phyloP scores from a whole-genome alignment of 2,113 vertebrate genomes.

The Passer montanus region DNA sequence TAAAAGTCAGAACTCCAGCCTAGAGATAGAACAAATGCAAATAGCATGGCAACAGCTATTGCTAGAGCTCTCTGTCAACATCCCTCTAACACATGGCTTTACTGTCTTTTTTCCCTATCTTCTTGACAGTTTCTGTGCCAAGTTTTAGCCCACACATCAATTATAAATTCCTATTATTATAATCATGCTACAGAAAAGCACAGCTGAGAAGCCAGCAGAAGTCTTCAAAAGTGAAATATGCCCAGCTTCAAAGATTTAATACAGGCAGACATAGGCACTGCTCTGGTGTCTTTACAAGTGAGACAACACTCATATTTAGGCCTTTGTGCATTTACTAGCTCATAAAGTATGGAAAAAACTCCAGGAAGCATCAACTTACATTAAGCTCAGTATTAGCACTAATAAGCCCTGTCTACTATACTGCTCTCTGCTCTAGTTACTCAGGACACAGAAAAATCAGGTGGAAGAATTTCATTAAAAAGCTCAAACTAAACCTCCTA shows the following conservation, averaged over 20 bases:
- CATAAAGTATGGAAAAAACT: background rate
- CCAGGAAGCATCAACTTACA: background rate
- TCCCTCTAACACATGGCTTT: constrained; percentile 22
- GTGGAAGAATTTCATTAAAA: background rate
- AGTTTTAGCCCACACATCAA: constrained; percentile 49
- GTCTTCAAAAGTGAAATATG: background rate
- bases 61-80: background rate
- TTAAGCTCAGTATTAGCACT: background rate
- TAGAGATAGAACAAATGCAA: constrained; percentile 1
- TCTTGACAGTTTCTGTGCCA: constrained; percentile 36
- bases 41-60: background rate
- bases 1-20: background rate
- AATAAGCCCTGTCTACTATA: background rate
- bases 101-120: constrained; percentile 6
- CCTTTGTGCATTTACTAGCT: background rate
- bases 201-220: background rate
- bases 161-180: constrained; percentile 33
- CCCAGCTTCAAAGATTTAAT: background rate
- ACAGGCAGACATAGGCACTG: background rate
- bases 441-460: background rate
- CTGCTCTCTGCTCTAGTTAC: background rate
- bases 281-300: background rate
- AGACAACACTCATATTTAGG: background rate
- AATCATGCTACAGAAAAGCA: background rate
- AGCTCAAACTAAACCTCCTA: background rate